Base-by-base conservation (phyloP, 2,113 vertebrate genomes). In the Phainopepla nitens region DNA sequence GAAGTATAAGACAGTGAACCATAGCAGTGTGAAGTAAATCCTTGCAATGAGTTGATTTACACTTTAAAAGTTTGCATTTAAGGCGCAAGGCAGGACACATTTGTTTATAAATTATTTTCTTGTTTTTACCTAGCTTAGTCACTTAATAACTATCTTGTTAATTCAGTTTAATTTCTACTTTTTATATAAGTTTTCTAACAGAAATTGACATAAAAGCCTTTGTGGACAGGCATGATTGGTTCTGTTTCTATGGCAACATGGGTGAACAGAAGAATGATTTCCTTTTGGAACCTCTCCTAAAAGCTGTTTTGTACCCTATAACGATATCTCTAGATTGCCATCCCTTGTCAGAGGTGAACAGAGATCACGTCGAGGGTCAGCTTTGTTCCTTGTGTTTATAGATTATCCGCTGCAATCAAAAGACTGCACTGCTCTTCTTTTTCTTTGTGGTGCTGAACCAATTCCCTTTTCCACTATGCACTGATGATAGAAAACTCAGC, bases 171-270 rank as follows among this genome's bases (percentile, higher is more conserved):
- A 97, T 96, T 97, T 98, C 88, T 91, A 95, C 90, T 97, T 98
- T 97, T 96, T 96, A 18, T 96, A 81, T 93, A 96, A 98, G 97
- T 98, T 98, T 98, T 96, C 96, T 97, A 97, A 97, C 96, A 97
- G 96, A 98, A 98, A 94, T 96, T 97, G 97, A 96, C 97, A 97
- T 97, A 96, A 97, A 98, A 98, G 92, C 97, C 92, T 96, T 98
- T 98, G 93, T 97, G 95, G 97, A 94, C 94, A 97, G 93, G 80
- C 97, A 97, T 97, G 97, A 97, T 97, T 98, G 96, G 96, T 97
- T 97, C 96, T 93, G 98, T 98, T 98, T 93, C 98, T 96, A 98
- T 98, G 69, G 98, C 96, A 98, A 98, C 98, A 19, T 66, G 70
- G 89, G 82, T 97, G 97, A 93, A 98, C 96, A 96, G 96, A 96